phyloP scores from a whole-genome alignment of 2,888 invertebrate genomes.

The Drosophila trichaetosa region DNA sequence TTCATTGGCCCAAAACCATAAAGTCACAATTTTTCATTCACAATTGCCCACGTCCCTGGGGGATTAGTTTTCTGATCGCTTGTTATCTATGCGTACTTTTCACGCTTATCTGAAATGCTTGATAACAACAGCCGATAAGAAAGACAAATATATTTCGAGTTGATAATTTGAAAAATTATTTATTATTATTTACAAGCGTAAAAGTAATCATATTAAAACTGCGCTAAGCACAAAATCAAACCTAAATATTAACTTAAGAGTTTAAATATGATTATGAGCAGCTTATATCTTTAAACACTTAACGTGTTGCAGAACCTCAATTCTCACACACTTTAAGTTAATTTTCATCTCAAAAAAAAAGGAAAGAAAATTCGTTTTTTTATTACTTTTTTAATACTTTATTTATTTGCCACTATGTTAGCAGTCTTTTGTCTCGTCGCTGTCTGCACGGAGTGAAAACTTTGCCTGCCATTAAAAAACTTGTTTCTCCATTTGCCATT shows the following conservation, averaged over 20 bases:
- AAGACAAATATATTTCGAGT: conserved; percentile 5
- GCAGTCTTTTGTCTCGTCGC: conserved; percentile 54
- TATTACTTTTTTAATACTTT: not conserved
- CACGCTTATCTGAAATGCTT: conserved; percentile 30
- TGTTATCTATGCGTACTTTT: conserved; percentile 12
- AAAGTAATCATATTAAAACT: not conserved
- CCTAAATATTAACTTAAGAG: not conserved
- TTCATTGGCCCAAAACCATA: not conserved
- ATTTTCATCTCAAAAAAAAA: not conserved
- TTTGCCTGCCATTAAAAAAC: conserved; percentile 50
- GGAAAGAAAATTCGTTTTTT: not conserved
- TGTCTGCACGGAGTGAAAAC: conserved; percentile 52
- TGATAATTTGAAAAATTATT: conserved; percentile 1
- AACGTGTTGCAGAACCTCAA: not conserved
- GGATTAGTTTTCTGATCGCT: not conserved
- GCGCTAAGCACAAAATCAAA: not conserved
- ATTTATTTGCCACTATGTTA: conserved; percentile 8
- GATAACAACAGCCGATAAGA: conserved; percentile 23
- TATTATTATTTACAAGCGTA: not conserved
- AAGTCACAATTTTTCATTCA: conserved; percentile 29
- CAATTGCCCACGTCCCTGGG: not conserved
- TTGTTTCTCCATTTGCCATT: conserved; percentile 44
- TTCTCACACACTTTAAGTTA: not conserved
- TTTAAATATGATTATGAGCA: not conserved
- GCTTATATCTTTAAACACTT: not conserved